Percentiles rank a stretch among this genome's conserved stretches.
Evolutionary conservation across 1,140 invertebrate species (phyloP).

Genomic region (Pemphigus obesinymphae): DNA sequence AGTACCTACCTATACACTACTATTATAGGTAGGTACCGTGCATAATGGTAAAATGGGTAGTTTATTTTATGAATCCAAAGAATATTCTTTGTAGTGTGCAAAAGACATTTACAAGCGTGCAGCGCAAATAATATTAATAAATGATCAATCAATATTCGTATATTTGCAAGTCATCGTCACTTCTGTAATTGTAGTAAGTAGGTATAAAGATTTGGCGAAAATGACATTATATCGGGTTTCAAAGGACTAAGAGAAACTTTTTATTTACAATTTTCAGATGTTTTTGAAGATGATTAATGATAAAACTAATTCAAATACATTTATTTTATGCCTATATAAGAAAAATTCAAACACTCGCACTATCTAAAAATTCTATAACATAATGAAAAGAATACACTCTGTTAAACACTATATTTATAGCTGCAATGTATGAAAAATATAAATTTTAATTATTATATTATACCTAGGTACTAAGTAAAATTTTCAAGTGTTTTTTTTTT

Average conservation of each 20-base stretch:
- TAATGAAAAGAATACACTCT: too few species aligned
- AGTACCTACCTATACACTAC: too few species aligned
- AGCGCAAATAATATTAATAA: constrained; percentile 15
- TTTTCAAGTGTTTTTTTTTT: too few species aligned
- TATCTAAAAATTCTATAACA: too few species aligned
- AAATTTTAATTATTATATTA: too few species aligned
- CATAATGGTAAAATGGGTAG: background rate
- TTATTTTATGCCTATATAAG: background rate
- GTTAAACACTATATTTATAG: too few species aligned
- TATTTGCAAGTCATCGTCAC: constrained; percentile 8
- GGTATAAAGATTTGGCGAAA: background rate
- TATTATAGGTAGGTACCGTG: too few species aligned
- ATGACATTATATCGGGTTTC: background rate
- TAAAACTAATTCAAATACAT: background rate
- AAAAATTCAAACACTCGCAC: background rate
- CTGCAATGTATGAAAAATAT: too few species aligned
- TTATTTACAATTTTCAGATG: background rate
- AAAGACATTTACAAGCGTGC: background rate
- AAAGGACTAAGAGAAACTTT: background rate
- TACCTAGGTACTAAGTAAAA: too few species aligned
- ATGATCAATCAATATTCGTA: constrained; percentile 2
- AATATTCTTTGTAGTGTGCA: background rate
- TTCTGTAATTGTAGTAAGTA: constrained; percentile 2
- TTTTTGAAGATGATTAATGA: constrained; percentile 6
- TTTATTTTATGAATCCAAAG: background rate